Evolutionary conservation across 1,140 invertebrate genomes (phyloP).

Genomic region (Eubasilissa regina): DNA sequence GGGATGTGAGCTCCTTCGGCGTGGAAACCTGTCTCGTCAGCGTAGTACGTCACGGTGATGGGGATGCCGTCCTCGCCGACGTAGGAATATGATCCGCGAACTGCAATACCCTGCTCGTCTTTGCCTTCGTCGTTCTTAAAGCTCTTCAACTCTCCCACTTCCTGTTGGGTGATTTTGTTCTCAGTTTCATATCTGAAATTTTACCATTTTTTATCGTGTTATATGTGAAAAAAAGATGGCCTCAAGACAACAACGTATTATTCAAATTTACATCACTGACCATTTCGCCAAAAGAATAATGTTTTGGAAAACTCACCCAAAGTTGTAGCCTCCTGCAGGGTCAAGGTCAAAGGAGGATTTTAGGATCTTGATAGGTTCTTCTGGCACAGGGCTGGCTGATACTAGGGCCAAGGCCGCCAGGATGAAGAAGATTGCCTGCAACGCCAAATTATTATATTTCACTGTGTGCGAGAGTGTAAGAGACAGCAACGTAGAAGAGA

Average conservation of each 20-base stretch:
- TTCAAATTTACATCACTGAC: no score
- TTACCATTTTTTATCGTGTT: no score
- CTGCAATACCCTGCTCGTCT: slow-evolving; percentile 65
- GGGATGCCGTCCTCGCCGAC: slow-evolving; percentile 49
- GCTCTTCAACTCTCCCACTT: slow-evolving; percentile 66
- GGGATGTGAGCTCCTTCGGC: slow-evolving; percentile 72
- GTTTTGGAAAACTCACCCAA: slow-evolving; percentile 59
- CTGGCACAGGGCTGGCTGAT: slow-evolving; percentile 45
- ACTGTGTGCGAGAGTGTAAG: background rate
- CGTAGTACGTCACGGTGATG: slow-evolving; percentile 70
- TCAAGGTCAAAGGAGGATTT: slow-evolving; percentile 63
- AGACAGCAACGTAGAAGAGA: no score
- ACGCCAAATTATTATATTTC: background rate
- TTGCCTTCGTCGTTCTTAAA: slow-evolving; percentile 68
- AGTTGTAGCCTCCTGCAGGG: slow-evolving; percentile 65
- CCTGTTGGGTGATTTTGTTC: slow-evolving; percentile 63
- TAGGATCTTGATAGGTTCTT: slow-evolving; percentile 61
- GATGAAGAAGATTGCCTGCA: slow-evolving; percentile 51
- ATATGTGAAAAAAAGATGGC: background rate
- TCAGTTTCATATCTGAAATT: slow-evolving; percentile 66
- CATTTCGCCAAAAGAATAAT: no score
- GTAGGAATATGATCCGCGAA: slow-evolving; percentile 61
- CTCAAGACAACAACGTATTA: no score
- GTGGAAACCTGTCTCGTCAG: slow-evolving; percentile 65
- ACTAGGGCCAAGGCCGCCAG: slow-evolving; percentile 21